These are phyloP conservation scores for Temnothorax rugatulus DNA, from an alignment of 2,888 invertebrate genomes.

Conservation along the genomic window DNA sequence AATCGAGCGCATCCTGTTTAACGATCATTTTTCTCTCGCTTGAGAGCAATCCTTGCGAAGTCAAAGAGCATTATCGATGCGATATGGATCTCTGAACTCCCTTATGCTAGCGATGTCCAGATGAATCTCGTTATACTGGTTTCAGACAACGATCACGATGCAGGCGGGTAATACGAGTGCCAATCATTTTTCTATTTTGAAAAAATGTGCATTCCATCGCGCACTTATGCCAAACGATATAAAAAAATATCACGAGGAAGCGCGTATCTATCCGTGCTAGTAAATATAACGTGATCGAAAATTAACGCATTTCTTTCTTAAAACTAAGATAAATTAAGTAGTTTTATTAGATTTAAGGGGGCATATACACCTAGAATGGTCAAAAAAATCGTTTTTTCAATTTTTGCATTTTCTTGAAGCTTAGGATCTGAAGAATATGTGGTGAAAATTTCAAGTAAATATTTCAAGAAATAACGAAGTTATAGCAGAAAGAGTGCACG, in stretches of 20 bases:
- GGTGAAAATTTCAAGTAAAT: too few relatives aligned
- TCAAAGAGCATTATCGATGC: conserved; percentile 29
- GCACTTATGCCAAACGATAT: neutral
- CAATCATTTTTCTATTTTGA: conserved; percentile 1
- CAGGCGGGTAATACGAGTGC: neutral
- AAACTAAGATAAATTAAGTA: neutral
- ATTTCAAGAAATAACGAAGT: too few relatives aligned
- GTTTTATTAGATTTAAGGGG: neutral
- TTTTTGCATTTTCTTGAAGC: too few relatives aligned
- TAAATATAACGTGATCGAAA: neutral
- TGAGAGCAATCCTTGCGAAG: conserved; percentile 3
- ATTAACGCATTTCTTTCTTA: neutral
- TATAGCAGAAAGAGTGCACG: too few relatives aligned
- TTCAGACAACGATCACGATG: conserved; percentile 25
- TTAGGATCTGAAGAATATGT: too few relatives aligned
- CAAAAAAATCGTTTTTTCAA: too few relatives aligned
- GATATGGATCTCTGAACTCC: conserved; percentile 18
- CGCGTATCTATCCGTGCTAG: neutral
- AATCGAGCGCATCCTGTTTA: conserved; percentile 32
- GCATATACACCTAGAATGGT: too few relatives aligned
- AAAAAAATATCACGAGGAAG: neutral
- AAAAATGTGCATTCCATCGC: neutral
- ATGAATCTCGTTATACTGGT: conserved; percentile 23
- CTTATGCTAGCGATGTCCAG: conserved; percentile 17
- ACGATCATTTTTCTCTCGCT: conserved; percentile 27